Percentiles rank a stretch among this genome's conserved stretches.
phyloP scores from a whole-genome alignment of 1,140 invertebrate species.

The Drosophila sp. region DNA sequence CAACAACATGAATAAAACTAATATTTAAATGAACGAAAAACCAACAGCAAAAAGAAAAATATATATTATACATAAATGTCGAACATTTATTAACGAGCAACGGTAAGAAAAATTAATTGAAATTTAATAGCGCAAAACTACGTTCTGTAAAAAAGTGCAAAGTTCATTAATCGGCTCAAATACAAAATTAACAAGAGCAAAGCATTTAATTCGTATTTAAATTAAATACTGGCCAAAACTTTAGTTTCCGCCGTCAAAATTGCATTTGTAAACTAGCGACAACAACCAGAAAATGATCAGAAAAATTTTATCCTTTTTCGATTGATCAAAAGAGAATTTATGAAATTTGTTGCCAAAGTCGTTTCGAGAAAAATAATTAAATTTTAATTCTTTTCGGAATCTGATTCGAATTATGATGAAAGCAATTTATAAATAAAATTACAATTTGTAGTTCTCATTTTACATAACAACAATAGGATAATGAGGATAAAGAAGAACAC shows the following conservation, averaged over 20 bases:
- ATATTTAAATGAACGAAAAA: slow-evolving; percentile 59
- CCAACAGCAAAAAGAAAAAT: slow-evolving; percentile 16
- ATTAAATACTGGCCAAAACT: slow-evolving; percentile 61
- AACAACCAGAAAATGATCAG: slow-evolving; percentile 32
- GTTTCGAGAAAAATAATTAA: neutral
- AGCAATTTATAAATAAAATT: slow-evolving; percentile 27
- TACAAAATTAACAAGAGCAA: slow-evolving; percentile 55
- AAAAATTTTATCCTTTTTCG: slow-evolving; percentile 32
- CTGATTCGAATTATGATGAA: slow-evolving; percentile 26
- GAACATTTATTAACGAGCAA: slow-evolving; percentile 30
- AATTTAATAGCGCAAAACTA: slow-evolving; percentile 32
- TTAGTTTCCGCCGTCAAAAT: slow-evolving; percentile 74
- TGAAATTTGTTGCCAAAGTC: slow-evolving; percentile 38
- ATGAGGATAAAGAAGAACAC: slow-evolving; percentile 27
- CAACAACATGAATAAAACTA: slow-evolving; percentile 59
- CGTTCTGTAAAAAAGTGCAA: slow-evolving; percentile 51
- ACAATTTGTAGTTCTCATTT: slow-evolving; percentile 15
- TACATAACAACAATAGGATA: slow-evolving; percentile 19
- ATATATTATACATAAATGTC: slow-evolving; percentile 12
- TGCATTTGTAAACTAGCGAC: slow-evolving; percentile 77
- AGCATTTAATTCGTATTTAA: slow-evolving; percentile 80
- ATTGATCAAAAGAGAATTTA: slow-evolving; percentile 19
- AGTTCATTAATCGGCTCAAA: slow-evolving; percentile 55
- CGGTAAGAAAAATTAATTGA: slow-evolving; percentile 38
- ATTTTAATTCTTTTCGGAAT: neutral